Percentiles rank a stretch among this genome's conserved stretches.
phyloP scores from a whole-genome alignment of 2,888 invertebrate species.

The Drosophila paranaensis region DNA sequence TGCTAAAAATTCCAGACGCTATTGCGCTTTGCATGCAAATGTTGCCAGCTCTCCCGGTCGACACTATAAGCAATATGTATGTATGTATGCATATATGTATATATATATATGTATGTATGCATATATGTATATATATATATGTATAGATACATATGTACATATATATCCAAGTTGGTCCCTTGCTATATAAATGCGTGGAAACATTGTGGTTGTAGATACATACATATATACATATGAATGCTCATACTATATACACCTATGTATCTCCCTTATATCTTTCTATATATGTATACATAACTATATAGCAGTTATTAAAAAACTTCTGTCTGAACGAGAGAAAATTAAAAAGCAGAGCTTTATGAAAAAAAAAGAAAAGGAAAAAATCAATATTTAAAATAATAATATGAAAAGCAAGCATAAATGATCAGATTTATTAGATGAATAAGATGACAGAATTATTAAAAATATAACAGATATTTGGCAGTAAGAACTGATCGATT shows the following conservation, averaged over 20 bases:
- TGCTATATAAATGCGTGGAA: background rate
- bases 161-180: background rate
- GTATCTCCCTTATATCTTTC: no score
- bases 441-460: no score
- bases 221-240: background rate
- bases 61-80: background rate
- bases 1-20: constrained; percentile 57
- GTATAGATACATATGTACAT: background rate
- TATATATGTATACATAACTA: no score
- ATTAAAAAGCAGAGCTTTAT: no score
- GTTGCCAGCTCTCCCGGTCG: constrained; percentile 5
- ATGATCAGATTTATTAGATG: no score
- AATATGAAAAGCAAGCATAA: no score
- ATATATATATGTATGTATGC: background rate
- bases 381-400: no score
- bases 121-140: background rate
- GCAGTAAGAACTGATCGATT: no score
- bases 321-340: no score
- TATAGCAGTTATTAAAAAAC: no score
- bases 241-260: background rate
- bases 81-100: background rate
- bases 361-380: no score
- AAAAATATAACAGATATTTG: no score
- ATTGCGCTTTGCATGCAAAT: constrained; percentile 56
- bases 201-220: background rate